Evolutionary conservation across 2,113 vertebrate genomes (phyloP).

Genomic region (Excalfactoria chinensis): DNA sequence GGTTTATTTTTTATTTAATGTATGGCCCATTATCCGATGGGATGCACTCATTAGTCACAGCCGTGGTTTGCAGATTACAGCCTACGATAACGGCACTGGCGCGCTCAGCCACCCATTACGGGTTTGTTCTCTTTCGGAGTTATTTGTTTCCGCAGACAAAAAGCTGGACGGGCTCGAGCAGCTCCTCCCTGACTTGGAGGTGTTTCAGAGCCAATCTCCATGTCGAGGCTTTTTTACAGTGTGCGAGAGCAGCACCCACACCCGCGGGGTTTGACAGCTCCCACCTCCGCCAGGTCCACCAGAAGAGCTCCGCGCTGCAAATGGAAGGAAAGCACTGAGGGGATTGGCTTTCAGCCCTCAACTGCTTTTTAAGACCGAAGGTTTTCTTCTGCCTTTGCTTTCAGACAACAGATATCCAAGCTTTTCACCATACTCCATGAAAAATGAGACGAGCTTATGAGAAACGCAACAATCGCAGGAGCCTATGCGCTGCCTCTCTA

Average conservation of each 20-base stretch:
- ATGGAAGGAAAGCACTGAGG: not conserved
- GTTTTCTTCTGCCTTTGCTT: not conserved
- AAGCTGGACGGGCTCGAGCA: not conserved
- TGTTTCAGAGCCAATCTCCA: not conserved
- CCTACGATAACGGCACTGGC: not conserved
- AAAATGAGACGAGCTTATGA: not conserved
- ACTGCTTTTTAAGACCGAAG: not conserved
- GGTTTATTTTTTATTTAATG: not conserved
- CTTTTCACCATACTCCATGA: not conserved
- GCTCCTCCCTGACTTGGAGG: not conserved
- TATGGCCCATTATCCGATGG: accelerated
- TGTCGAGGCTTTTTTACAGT: not conserved
- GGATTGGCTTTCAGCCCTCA: not conserved
- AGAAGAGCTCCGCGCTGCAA: not conserved
- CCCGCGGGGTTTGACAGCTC: not conserved
- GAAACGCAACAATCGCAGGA: not conserved
- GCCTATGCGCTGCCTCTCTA: not conserved
- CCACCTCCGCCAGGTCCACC: not conserved
- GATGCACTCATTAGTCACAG: not conserved
- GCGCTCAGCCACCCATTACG: not conserved
- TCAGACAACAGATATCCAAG: not conserved
- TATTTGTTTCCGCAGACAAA: not conserved
- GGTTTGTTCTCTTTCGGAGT: not conserved
- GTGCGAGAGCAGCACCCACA: not conserved
- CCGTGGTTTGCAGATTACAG: not conserved